Percentiles rank a stretch among this genome's conserved stretches.
phyloP scores from a whole-genome alignment of 2,797 vertebrate species.

The Loris lydekkerianus region DNA sequence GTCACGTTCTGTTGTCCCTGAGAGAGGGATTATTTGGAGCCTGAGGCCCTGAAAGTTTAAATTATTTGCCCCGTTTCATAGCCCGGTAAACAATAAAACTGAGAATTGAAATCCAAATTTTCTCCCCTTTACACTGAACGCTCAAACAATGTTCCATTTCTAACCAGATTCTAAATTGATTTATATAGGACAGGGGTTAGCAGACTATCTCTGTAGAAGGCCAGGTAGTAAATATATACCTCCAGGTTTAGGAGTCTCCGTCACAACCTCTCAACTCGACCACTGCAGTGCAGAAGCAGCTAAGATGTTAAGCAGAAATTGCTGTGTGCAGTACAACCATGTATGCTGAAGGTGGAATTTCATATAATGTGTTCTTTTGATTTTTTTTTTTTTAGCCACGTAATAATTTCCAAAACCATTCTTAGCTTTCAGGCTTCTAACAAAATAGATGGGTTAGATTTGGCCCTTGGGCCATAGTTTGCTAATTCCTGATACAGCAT shows the following conservation, averaged over 20 bases:
- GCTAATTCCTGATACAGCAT: background rate
- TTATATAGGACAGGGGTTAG: background rate
- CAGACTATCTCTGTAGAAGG: background rate
- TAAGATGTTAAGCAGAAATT: background rate
- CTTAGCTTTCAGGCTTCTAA: background rate
- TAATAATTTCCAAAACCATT: background rate
- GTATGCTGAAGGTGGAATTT: background rate
- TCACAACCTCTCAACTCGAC: background rate
- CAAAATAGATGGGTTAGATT: conserved; percentile 19
- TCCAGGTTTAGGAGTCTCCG: background rate
- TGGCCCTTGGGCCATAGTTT: background rate
- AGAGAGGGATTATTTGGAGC: background rate
- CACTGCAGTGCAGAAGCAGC: background rate
- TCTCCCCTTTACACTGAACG: background rate
- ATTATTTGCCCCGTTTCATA: background rate
- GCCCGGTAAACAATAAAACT: background rate
- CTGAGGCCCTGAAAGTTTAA: background rate
- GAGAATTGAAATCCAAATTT: background rate
- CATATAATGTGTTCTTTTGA: background rate
- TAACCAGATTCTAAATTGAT: background rate
- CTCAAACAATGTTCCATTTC: background rate
- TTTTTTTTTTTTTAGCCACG: background rate
- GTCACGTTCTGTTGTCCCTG: background rate
- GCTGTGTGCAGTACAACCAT: background rate
- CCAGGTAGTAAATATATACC: background rate